Percentiles rank a stretch among this genome's conserved stretches.
Conservation (phyloP, 1,140 invertebrate species). For the Leptinotarsa lineolata region DNA sequence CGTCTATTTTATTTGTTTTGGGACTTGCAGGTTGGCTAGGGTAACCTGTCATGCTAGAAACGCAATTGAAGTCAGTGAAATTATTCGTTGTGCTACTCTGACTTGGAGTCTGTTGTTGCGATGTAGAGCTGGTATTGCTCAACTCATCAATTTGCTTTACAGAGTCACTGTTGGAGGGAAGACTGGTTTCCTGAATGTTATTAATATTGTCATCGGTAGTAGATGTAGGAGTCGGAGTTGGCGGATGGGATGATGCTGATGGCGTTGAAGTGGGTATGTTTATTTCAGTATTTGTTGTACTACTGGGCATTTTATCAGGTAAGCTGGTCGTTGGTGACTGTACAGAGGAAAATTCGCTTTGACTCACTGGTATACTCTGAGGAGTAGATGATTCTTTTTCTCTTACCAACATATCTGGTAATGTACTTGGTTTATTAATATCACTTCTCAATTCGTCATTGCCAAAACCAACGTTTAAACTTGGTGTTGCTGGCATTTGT, state of each 20-base stretch:
- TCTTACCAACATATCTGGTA: conserved; percentile 25
- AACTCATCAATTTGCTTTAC: conserved; percentile 48
- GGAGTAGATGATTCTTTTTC: conserved; percentile 35
- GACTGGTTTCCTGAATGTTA: conserved; percentile 50
- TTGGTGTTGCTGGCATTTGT: conserved; percentile 37
- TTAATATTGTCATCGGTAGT: conserved; percentile 54
- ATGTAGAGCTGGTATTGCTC: conserved; percentile 39
- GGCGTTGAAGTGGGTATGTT: conserved; percentile 43
- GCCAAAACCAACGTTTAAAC: conserved; percentile 38
- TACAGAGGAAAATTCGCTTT: conserved; percentile 47
- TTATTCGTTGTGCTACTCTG: conserved; percentile 46
- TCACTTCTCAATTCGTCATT: conserved; percentile 45
- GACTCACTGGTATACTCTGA: conserved; percentile 48
- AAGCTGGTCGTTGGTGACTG: conserved; percentile 53
- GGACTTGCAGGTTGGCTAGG: conserved; percentile 53
- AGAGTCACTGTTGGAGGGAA: conserved; percentile 50
- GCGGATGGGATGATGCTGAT: conserved; percentile 54
- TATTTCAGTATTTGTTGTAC: conserved; percentile 52
- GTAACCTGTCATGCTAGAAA: conserved; percentile 51
- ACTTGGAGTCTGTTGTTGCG: conserved; percentile 46
- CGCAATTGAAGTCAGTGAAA: conserved; percentile 52
- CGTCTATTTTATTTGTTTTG: conserved; percentile 55
- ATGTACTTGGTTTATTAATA: conserved; percentile 39
- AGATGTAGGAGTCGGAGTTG: conserved; percentile 55
- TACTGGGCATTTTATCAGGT: conserved; percentile 54